These are phyloP conservation scores for Strigops habroptila DNA, from an alignment of 2,113 vertebrate genomes.

Conservation along the genomic window DNA sequence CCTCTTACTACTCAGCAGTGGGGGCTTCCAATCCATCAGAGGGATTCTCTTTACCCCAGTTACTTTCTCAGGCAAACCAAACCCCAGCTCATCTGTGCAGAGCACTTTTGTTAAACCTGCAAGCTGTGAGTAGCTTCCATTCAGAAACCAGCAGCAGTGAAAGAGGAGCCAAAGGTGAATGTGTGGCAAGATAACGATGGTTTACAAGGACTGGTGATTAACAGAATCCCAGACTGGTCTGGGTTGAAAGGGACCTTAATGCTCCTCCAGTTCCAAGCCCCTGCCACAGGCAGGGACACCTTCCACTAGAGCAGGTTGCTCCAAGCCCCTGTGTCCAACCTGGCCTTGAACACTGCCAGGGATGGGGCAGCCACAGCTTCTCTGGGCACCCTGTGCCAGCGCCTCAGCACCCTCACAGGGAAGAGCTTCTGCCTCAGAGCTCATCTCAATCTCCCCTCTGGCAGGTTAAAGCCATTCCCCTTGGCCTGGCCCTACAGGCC, in stretches of 20 bases:
- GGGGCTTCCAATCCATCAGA: neutral
- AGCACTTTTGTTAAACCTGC: neutral
- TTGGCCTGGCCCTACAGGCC: no score
- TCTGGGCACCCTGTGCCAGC: no score
- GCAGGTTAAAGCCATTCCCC: no score
- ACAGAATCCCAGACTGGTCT: neutral
- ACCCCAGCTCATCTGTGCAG: neutral
- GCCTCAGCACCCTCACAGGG: no score
- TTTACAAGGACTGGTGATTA: neutral
- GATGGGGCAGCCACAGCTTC: no score
- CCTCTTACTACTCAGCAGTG: neutral
- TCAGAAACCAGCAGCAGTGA: neutral
- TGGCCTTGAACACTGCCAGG: no score
- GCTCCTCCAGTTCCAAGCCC: neutral
- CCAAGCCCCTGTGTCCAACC: neutral
- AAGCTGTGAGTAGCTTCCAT: neutral
- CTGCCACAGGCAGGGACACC: neutral
- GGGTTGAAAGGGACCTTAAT: neutral
- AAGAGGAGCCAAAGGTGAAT: neutral
- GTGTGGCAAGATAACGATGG: rapidly evolving
- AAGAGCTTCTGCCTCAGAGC: no score
- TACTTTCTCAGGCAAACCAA: neutral
- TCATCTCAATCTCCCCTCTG: no score
- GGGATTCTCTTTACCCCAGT: neutral
- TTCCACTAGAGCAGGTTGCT: neutral